These are phyloP conservation scores for Globia sparganii DNA, from an alignment of 2,888 invertebrate species.

Conservation along the genomic window DNA sequence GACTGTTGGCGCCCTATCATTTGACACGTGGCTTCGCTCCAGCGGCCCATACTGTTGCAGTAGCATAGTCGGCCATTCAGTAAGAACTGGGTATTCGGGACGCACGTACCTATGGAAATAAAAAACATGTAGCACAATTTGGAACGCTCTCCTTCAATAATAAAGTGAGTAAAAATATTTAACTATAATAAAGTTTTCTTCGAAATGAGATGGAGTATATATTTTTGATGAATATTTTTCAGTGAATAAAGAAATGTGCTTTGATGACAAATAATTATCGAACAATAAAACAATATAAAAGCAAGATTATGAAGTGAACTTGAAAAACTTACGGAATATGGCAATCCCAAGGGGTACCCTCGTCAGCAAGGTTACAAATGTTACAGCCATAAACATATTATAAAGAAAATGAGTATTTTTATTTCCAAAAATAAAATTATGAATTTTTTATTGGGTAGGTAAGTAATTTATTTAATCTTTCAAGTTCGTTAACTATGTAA, in stretches of 20 bases:
- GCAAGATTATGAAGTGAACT: neutral
- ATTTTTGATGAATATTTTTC: slow-evolving; percentile 1
- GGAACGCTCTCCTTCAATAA: neutral
- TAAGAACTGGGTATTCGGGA: slow-evolving; percentile 81
- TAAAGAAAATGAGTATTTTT: slow-evolving; percentile 64
- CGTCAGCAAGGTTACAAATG: slow-evolving; percentile 75
- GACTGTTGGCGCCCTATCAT: slow-evolving; percentile 69
- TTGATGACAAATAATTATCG: neutral
- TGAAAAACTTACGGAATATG: slow-evolving; percentile 76
- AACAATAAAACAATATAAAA: neutral
- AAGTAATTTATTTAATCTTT: slow-evolving; percentile 60
- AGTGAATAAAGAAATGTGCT: neutral
- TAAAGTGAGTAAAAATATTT: slow-evolving; percentile 26
- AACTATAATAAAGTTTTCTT: too few species aligned
- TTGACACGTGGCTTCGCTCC: slow-evolving; percentile 78
- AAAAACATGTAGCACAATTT: slow-evolving; percentile 22
- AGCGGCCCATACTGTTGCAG: slow-evolving; percentile 79
- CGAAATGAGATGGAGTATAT: neutral
- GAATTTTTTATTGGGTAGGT: slow-evolving; percentile 71
- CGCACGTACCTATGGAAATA: slow-evolving; percentile 76
- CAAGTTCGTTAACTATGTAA: slow-evolving; percentile 41
- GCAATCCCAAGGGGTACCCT: slow-evolving; percentile 67
- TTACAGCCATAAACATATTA: slow-evolving; percentile 77
- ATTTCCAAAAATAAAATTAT: slow-evolving; percentile 51
- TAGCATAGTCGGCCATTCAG: slow-evolving; percentile 79